Conservation (phyloP, 2,113 vertebrate genomes). For the Leptobrachium ailaonicum region DNA sequence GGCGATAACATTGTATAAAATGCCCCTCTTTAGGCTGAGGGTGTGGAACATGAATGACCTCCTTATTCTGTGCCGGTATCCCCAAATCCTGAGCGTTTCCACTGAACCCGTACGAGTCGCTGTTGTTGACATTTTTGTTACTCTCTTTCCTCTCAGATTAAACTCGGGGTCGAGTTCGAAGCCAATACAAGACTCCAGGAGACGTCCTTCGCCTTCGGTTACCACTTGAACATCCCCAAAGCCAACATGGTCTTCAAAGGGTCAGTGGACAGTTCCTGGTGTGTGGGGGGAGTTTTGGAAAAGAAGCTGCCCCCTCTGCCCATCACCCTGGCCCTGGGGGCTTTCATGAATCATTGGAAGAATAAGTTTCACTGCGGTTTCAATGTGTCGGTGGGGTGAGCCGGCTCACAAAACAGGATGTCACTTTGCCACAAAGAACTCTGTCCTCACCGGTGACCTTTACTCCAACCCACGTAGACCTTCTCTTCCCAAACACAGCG, state of each 20-base stretch:
- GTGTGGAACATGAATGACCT: no score
- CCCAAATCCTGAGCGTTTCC: not conserved
- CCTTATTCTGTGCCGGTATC: no score
- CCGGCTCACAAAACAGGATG: not conserved
- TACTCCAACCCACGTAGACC: not conserved
- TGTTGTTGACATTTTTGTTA: not conserved
- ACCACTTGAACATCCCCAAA: constrained; percentile 87
- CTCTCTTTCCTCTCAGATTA: constrained; percentile 72
- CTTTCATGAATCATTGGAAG: constrained; percentile 91
- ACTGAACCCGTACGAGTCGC: not conserved
- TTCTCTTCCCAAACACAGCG: not conserved
- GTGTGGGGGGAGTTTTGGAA: constrained; percentile 90
- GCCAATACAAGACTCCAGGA: constrained; percentile 93
- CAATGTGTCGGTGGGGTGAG: constrained; percentile 86
- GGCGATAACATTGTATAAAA: no score
- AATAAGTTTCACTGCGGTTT: constrained; percentile 93
- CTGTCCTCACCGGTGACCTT: not conserved
- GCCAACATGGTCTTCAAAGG: constrained; percentile 93
- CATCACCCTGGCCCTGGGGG: constrained; percentile 88
- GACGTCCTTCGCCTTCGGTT: constrained; percentile 91
- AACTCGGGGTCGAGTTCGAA: constrained; percentile 95
- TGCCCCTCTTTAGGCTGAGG: no score
- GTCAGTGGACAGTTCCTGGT: constrained; percentile 91
- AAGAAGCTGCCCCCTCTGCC: constrained; percentile 89
- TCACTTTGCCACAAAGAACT: not conserved